Evolutionary conservation across 30 jellyfish, hydroid and myxozoan species (phyloP), one percentile per base, ranked within the genome.

Genomic region (Morbakka virulenta): DNA sequence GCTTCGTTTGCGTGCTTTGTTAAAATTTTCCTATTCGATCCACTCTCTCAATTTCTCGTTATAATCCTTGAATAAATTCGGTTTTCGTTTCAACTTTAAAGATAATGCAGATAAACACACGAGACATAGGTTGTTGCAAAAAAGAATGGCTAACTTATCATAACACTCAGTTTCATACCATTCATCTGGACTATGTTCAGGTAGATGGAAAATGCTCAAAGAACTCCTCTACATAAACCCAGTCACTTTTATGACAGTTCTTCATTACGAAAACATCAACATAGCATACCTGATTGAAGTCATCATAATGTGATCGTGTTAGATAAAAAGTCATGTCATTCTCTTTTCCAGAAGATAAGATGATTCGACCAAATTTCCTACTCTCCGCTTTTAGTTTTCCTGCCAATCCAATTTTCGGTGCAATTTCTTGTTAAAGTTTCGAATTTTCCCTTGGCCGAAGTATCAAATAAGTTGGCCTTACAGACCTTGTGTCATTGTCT

Each of bases 131-230:
- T n/a, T n/a, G n/a, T n/a, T n/a, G n/a, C n/a, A n/a, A n/a, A n/a
- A n/a, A n/a, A n/a, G n/a, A n/a, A n/a, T n/a, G n/a, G n/a, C n/a
- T n/a, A n/a, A n/a, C n/a, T n/a, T n/a, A n/a, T n/a, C n/a, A n/a
- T n/a, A n/a, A n/a, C n/a, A 35, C 30, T 31, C 31, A 17, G 79
- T 69, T 31, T 69, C 79, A 36, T 69, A 69, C 80, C 82, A 30
- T 30, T 79, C 82, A 14, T 69, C 82, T 36, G 57, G 57, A 17
- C 57, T 41, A 6, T 41, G 57, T 41, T 9, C 17, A 41, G n/a
- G n/a, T n/a, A n/a, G n/a, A n/a, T n/a, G n/a, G n/a, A n/a, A n/a
- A n/a, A n/a, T n/a, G n/a, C n/a, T n/a, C n/a, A n/a, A n/a, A n/a
- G n/a, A n/a, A n/a, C n/a, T n/a, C n/a, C n/a, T n/a, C n/a, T n/a